phyloP scores from a whole-genome alignment of 2,888 invertebrate species.

The Zeuzera pyrina region DNA sequence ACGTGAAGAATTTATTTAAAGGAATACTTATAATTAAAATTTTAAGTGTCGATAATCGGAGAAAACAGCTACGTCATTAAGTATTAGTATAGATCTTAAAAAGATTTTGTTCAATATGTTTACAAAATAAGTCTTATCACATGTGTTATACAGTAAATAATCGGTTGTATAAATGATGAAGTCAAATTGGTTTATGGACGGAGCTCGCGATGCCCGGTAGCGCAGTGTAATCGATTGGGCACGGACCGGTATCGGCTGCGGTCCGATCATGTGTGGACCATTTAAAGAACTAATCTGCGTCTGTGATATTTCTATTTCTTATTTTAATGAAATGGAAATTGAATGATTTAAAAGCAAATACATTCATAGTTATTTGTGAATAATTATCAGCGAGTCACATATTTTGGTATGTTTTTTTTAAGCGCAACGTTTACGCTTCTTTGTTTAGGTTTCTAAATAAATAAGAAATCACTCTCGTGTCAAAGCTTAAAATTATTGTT shows the following conservation, averaged over 20 bases:
- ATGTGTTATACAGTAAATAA: constrained; percentile 2
- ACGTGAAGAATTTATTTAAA: too few species aligned
- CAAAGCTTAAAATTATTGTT: too few species aligned
- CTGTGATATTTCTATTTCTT: constrained; percentile 12
- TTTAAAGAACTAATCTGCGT: constrained; percentile 20
- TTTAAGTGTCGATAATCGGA: constrained; percentile 24
- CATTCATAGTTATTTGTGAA: too few species aligned
- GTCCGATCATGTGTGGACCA: constrained; percentile 30
- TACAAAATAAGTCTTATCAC: background rate
- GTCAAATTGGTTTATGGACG: constrained; percentile 7
- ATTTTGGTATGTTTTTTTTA: too few species aligned
- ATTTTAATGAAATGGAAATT: background rate
- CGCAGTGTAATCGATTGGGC: constrained; percentile 46
- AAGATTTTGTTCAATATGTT: too few species aligned
- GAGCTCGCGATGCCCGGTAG: constrained; percentile 36
- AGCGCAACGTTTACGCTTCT: too few species aligned
- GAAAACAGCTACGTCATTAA: constrained; percentile 16
- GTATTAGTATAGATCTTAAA: background rate
- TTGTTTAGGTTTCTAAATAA: too few species aligned
- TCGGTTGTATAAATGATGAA: background rate
- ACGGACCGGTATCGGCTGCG: constrained; percentile 31
- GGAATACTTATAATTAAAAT: constrained; percentile 30
- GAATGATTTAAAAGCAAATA: too few species aligned
- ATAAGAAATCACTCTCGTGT: too few species aligned
- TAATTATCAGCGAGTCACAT: too few species aligned